These are phyloP conservation scores for Gymnogyps californianus DNA, from an alignment of 2,113 vertebrate species.

Conservation along the genomic window DNA sequence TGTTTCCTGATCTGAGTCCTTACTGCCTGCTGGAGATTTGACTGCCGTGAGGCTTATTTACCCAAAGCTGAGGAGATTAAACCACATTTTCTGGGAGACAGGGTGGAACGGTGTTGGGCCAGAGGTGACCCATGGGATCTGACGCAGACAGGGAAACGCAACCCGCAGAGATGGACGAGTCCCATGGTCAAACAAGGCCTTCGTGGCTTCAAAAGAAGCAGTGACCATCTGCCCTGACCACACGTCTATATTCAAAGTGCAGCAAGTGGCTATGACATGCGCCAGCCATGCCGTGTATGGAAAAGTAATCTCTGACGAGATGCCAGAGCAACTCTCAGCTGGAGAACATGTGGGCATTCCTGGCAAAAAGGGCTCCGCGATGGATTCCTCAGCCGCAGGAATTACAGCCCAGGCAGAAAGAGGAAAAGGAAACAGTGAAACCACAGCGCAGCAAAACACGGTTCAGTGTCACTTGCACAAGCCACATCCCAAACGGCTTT, in stretches of 20 bases:
- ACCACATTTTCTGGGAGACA: neutral
- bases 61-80: neutral
- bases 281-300: neutral
- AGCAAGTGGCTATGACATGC: neutral
- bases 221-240: neutral
- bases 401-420: neutral
- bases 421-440: slow-evolving; percentile 23
- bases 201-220: neutral
- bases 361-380: neutral
- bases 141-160: neutral
- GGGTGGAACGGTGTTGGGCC: neutral
- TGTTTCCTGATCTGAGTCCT: slow-evolving; percentile 57
- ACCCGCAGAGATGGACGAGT: neutral
- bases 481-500: neutral
- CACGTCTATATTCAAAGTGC: neutral
- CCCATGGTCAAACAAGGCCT: neutral
- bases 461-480: neutral
- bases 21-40: neutral
- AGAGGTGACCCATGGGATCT: neutral
- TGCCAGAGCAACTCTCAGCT: neutral
- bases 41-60: neutral
- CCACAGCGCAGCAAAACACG: neutral
- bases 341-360: neutral
- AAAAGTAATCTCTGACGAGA: neutral
- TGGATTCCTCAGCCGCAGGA: neutral